Base-by-base conservation (phyloP, 1,140 invertebrate species). In the Drosophila arawakana region DNA sequence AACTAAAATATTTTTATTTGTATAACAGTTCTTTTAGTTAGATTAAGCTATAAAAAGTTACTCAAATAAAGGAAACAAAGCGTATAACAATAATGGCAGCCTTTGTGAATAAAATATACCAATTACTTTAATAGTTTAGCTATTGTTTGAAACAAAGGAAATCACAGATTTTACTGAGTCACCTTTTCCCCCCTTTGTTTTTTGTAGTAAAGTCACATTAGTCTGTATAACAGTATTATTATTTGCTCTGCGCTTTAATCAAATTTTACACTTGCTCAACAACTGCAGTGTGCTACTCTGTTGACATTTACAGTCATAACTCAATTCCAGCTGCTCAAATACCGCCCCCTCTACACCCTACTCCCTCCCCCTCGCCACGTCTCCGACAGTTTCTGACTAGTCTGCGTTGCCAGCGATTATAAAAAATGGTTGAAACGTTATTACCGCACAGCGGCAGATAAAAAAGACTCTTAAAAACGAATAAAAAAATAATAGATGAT, bases 261-360 rank as follows among this genome's bases (percentile, higher is more conserved):
- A 52, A 65, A 65, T 65, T 54, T 65, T 54, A 44, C 50, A 50
- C 61, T 65, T 54, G 55, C 41, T 30, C 41, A 37, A 65, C 41
- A 54, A 55, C 25, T 54, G 62, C 30, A 54, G 30, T 46, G 15
- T 65, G 62, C 62, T 18, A 41, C 39, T 25, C 39, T 65, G 39
- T 65, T 65, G 50, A 65, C 50, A 65, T 55, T 55, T 46, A 10
- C 39, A 55, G 39, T n/a, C 25, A 18, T 11, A 46, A 44, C 50
- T 35, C n/a, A 49, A 63, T 37, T 52, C 9, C 25, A 44, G 8
- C 37, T 55, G 43, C 47, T 34, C 49, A 37, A 55, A 13, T 46
- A 44, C 37, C 18, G 30, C 3, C n/a, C n/a, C n/a, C n/a, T n/a
- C n/a, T n/a, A n/a, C n/a, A n/a, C n/a, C n/a, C n/a, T n/a, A n/a